Percentiles rank a stretch among this genome's conserved stretches.
Evolutionary conservation across 2,888 invertebrate genomes (phyloP).

Genomic region (Lamellibrachia satsuma): DNA sequence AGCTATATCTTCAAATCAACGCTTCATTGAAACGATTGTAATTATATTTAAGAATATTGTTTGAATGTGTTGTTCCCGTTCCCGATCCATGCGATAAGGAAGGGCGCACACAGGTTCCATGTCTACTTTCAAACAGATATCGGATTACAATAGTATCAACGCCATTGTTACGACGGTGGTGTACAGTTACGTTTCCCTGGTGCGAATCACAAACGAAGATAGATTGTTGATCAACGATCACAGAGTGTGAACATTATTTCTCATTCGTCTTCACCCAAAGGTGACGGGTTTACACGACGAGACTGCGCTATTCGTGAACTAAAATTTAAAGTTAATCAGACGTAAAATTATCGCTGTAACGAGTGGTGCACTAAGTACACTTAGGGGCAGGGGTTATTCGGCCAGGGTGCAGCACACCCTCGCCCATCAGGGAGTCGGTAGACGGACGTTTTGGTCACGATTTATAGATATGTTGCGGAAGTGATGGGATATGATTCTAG

Average conservation of each 20-base stretch:
- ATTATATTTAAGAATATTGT: slow-evolving; percentile 1
- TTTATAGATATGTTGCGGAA: no score
- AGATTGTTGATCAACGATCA: slow-evolving; percentile 1
- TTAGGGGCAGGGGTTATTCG: no score
- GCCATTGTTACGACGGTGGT: neutral
- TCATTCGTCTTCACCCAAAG: neutral
- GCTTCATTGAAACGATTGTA: slow-evolving; percentile 9
- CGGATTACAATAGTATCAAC: neutral
- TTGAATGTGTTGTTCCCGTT: slow-evolving; percentile 3
- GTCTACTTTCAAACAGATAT: neutral
- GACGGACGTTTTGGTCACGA: no score
- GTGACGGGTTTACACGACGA: neutral
- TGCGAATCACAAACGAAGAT: neutral
- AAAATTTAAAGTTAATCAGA: neutral
- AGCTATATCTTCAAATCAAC: neutral
- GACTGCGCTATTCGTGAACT: neutral
- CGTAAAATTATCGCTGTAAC: neutral
- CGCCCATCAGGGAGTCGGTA: no score
- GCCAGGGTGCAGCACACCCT: no score
- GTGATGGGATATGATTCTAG: no score
- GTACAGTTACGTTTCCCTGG: neutral
- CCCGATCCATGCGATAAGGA: neutral
- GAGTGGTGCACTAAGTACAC: neutral
- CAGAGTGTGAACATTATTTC: neutral
- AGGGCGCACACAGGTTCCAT: neutral